Conservation (phyloP, 2,888 invertebrate species). For the Cerceris ruficornis region DNA sequence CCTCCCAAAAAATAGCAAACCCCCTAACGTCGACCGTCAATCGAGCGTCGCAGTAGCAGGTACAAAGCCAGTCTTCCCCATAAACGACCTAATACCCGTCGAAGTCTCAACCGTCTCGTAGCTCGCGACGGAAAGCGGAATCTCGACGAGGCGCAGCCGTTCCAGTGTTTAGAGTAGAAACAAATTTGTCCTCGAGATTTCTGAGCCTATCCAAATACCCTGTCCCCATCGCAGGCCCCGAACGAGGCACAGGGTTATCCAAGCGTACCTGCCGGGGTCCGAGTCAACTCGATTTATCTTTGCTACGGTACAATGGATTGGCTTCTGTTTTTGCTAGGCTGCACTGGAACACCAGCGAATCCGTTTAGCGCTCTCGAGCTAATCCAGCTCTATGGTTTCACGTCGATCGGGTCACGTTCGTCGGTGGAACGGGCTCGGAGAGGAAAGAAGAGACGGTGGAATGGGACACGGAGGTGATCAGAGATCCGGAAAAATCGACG, state of each 20-base stretch:
- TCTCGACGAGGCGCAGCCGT: not conserved
- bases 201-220: constrained; percentile 47
- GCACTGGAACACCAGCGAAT: constrained; percentile 59
- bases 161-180: constrained; percentile 45
- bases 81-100: too few species aligned
- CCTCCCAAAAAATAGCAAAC: too few species aligned
- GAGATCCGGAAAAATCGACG: constrained; percentile 62
- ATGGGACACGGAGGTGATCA: constrained; percentile 14
- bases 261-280: constrained; percentile 47
- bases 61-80: too few species aligned
- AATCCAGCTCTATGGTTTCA: constrained; percentile 47
- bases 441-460: constrained; percentile 9
- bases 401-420: constrained; percentile 26
- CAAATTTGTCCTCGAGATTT: constrained; percentile 55
- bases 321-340: constrained; percentile 65
- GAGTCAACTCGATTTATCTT: constrained; percentile 61
- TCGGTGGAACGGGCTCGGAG: constrained; percentile 10
- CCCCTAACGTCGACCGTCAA: too few species aligned
- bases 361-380: constrained; percentile 59
- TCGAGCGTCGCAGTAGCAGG: too few species aligned
- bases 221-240: not conserved
- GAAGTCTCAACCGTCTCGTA: too few species aligned
- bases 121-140: not conserved
- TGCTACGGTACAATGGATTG: constrained; percentile 51
- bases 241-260: not conserved